Evolutionary conservation across 2,113 vertebrate genomes (phyloP).

Genomic region (Chelonoidis abingdonii): DNA sequence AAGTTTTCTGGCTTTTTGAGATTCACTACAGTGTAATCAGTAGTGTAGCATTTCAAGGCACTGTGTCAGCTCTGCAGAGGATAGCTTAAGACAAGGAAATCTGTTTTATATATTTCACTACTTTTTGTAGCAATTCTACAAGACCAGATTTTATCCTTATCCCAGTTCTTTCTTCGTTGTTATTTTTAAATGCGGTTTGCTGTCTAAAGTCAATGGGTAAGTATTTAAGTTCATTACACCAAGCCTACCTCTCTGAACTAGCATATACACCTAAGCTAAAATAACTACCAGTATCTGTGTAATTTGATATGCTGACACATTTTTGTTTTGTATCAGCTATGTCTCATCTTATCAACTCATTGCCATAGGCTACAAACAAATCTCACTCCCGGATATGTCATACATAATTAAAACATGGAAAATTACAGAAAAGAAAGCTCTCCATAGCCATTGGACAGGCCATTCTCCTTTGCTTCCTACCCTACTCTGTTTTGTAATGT

Average conservation of each 20-base stretch:
- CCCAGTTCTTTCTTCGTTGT: background rate
- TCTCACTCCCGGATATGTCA: slow-evolving; percentile 50
- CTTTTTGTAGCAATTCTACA: background rate
- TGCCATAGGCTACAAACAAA: slow-evolving; percentile 61
- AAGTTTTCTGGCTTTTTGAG: background rate
- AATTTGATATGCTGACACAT: slow-evolving; percentile 31
- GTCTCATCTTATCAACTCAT: slow-evolving; percentile 40
- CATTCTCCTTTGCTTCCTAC: slow-evolving; percentile 20
- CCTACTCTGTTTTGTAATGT: background rate
- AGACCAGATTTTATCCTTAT: background rate
- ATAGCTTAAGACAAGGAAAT: background rate
- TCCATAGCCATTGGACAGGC: background rate
- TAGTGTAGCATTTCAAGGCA: background rate
- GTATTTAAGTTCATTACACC: slow-evolving; percentile 22
- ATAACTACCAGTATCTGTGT: background rate
- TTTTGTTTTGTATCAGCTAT: slow-evolving; percentile 43
- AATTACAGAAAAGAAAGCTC: slow-evolving; percentile 38
- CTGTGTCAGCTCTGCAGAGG: background rate
- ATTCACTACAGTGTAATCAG: background rate
- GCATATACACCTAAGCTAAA: background rate
- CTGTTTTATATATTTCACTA: slow-evolving; percentile 1
- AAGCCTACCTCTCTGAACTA: slow-evolving; percentile 16
- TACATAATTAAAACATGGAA: slow-evolving; percentile 34
- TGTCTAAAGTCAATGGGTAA: background rate
- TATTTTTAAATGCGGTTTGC: background rate